Conservation (phyloP, 1,140 invertebrate genomes). For the Diorhabda sublineata region DNA sequence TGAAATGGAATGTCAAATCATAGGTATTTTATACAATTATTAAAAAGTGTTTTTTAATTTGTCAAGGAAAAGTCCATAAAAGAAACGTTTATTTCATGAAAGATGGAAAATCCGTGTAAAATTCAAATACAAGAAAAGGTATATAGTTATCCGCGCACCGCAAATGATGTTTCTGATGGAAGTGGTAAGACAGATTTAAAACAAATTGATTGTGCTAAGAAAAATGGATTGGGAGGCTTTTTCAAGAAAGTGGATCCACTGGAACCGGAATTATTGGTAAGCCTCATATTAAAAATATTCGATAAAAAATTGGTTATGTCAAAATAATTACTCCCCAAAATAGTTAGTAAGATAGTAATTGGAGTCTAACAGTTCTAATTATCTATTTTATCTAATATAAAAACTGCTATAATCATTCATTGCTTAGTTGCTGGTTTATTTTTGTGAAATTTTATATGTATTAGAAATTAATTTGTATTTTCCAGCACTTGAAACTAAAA, state of each 20-base stretch:
- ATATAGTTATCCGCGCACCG: conserved; percentile 25
- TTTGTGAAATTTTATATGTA: too few relatives aligned
- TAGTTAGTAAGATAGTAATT: too few relatives aligned
- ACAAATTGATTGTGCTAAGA: conserved; percentile 28
- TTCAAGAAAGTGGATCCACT: conserved; percentile 12
- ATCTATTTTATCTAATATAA: too few relatives aligned
- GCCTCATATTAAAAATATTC: not conserved
- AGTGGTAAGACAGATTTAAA: conserved; percentile 25
- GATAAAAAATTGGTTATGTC: too few relatives aligned
- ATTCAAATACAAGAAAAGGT: conserved; percentile 27
- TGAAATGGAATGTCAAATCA: conserved; percentile 19
- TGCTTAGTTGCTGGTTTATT: too few relatives aligned
- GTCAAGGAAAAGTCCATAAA: not conserved
- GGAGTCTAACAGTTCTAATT: too few relatives aligned
- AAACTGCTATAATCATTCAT: too few relatives aligned
- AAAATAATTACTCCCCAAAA: too few relatives aligned
- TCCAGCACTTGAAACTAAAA: too few relatives aligned
- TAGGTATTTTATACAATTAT: not conserved
- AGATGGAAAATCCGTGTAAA: conserved; percentile 32
- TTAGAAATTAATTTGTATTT: too few relatives aligned
- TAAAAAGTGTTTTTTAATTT: not conserved
- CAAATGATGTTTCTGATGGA: conserved; percentile 20
- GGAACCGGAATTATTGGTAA: conserved; percentile 10
- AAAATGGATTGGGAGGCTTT: conserved; percentile 16
- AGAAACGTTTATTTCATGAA: not conserved